Base-by-base conservation (phyloP, 2,888 invertebrate genomes). In the Crematogaster levior region DNA sequence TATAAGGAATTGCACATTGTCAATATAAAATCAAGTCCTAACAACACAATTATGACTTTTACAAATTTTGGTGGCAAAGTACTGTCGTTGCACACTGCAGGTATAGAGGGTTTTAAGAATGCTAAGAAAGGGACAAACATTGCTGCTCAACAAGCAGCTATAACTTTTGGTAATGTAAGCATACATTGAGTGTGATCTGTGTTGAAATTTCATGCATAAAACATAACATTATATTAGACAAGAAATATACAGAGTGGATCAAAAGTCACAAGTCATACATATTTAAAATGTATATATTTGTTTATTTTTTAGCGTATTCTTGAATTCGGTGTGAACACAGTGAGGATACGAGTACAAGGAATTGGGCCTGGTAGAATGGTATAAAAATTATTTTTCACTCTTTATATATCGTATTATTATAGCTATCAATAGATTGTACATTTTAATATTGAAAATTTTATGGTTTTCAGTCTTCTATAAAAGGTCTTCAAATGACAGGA, bases 81-180 rank as follows among this genome's bases (percentile, higher is more conserved):
- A 24, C 27, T 66, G 12, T 1, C 60, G 1, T 0, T 68, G 1
- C 73, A 85, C 12, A 15, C 86, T 0, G 51, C 98, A 95, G 99
- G 99, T 0, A 95, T 97, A 90, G 99, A 99, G 94, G 99, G 99
- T 6, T 99, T 99, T 92, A 99, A 98, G 95, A 98, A 99, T 94
- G 97, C 98, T 0, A 97, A 97, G 90, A 99, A 99, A 95, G 99
- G 99, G 85, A 99, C 99, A 5, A 99, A 98, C 93, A 97, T 99
- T 91, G 99, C 99, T 53, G 99, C 99, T 1, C 99, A 99, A 95
- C 98, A 99, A 15, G 98, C 99, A 34, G 99, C 98, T 34, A 96
- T 98, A 77, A 96, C 95, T 82, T 95, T 98, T 90, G 97, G 97
- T 88, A 95, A 95, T 82, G 98, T 98, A 95, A 95, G 96, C 95